Conservation (phyloP, 2,888 invertebrate species). For the Phymatocera aterrima region DNA sequence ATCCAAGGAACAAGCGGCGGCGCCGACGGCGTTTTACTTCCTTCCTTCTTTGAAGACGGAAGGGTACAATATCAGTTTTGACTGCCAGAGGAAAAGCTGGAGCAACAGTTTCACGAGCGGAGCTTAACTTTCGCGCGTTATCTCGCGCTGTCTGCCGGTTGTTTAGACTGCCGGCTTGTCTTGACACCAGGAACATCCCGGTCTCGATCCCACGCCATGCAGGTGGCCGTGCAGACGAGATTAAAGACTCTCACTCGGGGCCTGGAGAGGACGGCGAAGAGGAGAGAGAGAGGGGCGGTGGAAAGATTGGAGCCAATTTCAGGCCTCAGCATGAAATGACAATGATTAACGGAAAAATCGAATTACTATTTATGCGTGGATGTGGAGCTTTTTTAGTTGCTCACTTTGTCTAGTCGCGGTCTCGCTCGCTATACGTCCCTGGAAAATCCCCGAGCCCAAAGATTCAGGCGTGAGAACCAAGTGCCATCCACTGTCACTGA, state of each 20-base stretch:
- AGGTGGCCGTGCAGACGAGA: conserved; percentile 58
- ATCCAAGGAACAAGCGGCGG: background rate
- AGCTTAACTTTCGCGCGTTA: conserved; percentile 47
- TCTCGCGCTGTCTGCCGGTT: conserved; percentile 54
- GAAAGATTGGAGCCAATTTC: background rate
- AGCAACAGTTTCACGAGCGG: background rate
- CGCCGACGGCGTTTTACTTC: background rate
- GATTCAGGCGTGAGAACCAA: conserved; percentile 35
- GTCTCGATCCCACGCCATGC: conserved; percentile 58
- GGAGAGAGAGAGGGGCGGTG: background rate
- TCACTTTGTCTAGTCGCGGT: background rate
- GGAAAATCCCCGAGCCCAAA: background rate
- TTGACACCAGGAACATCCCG: conserved; percentile 58
- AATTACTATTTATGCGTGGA: background rate
- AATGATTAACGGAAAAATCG: background rate
- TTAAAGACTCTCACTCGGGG: background rate
- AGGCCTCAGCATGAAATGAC: background rate
- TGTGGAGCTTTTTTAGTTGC: background rate
- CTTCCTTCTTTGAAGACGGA: background rate
- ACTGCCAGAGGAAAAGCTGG: background rate
- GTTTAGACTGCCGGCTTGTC: conserved; percentile 61
- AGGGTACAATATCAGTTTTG: background rate
- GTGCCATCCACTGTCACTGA: conserved; percentile 42
- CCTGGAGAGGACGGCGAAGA: background rate
- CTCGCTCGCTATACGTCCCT: background rate